phyloP scores from a whole-genome alignment of 2,797 vertebrate species.

The Tiaroga cobitis region DNA sequence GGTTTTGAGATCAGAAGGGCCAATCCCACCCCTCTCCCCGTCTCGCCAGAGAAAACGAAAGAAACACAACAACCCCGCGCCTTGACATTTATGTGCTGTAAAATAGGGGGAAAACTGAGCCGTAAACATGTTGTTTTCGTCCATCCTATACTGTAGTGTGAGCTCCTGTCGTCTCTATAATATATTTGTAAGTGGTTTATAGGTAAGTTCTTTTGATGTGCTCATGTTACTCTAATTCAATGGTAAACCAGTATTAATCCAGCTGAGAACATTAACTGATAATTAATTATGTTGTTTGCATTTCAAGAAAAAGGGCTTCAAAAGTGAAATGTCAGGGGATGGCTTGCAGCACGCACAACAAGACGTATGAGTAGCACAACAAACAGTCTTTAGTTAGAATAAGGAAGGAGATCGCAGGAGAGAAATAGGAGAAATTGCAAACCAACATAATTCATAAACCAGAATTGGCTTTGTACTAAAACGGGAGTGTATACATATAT shows the following conservation, averaged over 20 bases:
- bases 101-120: slow-evolving; percentile 56
- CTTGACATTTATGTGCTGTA: slow-evolving; percentile 55
- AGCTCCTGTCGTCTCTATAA: slow-evolving; percentile 16
- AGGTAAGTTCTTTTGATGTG: neutral
- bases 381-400: neutral
- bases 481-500: no score
- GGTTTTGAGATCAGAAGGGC: slow-evolving; percentile 63
- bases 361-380: neutral
- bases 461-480: no score
- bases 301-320: neutral
- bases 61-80: slow-evolving; percentile 18
- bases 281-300: neutral
- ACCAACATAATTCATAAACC: neutral
- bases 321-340: neutral
- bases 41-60: neutral
- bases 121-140: slow-evolving; percentile 59
- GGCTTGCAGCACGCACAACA: neutral
- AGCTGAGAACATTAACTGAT: neutral
- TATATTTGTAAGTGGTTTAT: neutral
- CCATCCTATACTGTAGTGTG: slow-evolving; percentile 38
- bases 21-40: slow-evolving; percentile 24
- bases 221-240: neutral
- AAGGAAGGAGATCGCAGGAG: neutral
- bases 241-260: neutral
- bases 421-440: neutral